A percentile compares a stretch with the other conserved stretches of the same genome.
These are phyloP conservation scores for Pteropus rufus DNA, from an alignment of 2,797 vertebrate species.

Conservation along the genomic window DNA sequence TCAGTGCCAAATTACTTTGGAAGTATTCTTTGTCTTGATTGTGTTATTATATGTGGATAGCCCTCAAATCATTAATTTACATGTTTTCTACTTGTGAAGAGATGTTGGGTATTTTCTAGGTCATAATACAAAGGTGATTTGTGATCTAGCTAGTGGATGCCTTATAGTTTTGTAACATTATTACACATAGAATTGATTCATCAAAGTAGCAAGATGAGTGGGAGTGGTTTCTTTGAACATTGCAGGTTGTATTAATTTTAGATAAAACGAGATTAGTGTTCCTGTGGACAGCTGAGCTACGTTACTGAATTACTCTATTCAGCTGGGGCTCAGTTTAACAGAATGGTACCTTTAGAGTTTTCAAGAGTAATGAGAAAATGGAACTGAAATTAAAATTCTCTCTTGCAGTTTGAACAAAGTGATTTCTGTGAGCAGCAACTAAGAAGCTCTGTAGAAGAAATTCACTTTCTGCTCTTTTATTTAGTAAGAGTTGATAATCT, in stretches of 20 bases:
- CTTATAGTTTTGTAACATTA: conserved; percentile 37
- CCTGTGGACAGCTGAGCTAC: conserved; percentile 35
- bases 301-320: conserved; percentile 53
- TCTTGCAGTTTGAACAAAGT: conserved; percentile 9
- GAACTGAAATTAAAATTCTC: conserved; percentile 54
- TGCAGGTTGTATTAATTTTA: conserved; percentile 60
- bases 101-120: conserved; percentile 36
- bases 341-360: conserved; percentile 51
- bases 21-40: neutral
- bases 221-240: conserved; percentile 18
- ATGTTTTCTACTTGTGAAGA: conserved; percentile 28
- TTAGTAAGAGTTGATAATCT: neutral
- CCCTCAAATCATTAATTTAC: neutral
- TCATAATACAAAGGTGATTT: neutral
- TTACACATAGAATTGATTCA: conserved; percentile 43
- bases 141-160: neutral
- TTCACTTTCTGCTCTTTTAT: neutral
- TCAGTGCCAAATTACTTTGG: neutral
- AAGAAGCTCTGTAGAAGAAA: neutral
- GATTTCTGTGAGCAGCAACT: conserved; percentile 42
- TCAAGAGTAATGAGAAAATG: conserved; percentile 58
- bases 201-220: neutral
- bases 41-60: neutral
- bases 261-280: conserved; percentile 64
- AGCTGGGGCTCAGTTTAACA: conserved; percentile 53